A percentile compares a stretch with the other conserved stretches of the same genome.
Conservation (phyloP, 1,140 invertebrate species). For the Eufriesea mexicana region DNA sequence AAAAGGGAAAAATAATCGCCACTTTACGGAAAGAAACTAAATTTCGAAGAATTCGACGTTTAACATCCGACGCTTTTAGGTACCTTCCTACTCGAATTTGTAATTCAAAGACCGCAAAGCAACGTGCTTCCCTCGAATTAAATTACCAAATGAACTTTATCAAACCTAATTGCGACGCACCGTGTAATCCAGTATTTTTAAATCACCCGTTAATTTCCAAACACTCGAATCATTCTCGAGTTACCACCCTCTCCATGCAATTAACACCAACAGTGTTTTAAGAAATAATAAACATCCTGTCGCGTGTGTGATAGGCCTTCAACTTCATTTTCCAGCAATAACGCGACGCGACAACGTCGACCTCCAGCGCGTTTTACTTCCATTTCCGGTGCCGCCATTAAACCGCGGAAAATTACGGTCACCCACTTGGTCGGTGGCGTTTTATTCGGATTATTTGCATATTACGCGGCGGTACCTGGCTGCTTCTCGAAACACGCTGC, state of each 20-base stretch:
- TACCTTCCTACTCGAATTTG: neutral
- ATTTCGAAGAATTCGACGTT: neutral
- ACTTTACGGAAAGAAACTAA: constrained; percentile 11
- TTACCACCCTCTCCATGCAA: neutral
- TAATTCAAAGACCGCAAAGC: too few species aligned
- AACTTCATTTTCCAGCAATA: neutral
- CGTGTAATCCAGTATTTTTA: too few species aligned
- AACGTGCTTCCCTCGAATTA: too few species aligned
- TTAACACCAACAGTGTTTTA: neutral
- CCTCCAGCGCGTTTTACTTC: constrained; percentile 45
- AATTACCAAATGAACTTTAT: too few species aligned
- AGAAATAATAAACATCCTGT: neutral
- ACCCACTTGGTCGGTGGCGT: constrained; percentile 21
- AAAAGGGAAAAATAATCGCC: constrained; percentile 43
- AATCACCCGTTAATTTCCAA: too few species aligned
- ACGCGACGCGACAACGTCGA: neutral
- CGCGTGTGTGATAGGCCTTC: neutral
- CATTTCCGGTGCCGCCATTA: constrained; percentile 49
- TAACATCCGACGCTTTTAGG: neutral
- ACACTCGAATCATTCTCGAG: neutral
- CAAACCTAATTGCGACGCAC: too few species aligned
- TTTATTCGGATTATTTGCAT: constrained; percentile 62
- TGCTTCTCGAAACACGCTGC: neutral
- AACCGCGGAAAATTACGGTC: constrained; percentile 59
- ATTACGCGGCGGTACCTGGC: constrained; percentile 36